Conservation (phyloP, 2,888 invertebrate species). For the Agrotis segetum region DNA sequence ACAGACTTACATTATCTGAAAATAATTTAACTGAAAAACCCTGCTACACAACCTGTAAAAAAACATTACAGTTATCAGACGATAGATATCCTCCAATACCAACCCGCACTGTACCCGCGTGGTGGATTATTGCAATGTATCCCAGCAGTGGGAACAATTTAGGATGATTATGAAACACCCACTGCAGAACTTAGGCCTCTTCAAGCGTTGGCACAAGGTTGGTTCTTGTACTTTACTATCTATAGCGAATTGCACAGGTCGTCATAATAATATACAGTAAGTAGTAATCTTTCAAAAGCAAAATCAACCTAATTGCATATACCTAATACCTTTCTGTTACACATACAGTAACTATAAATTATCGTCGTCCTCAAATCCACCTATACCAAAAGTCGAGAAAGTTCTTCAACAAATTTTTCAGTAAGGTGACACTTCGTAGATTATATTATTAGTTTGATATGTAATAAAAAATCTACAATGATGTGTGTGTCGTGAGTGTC, state of each 20-base stretch:
- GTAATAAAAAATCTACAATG: slow-evolving; percentile 61
- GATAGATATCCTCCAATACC: too few species aligned
- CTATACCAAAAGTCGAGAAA: not conserved
- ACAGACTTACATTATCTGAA: not conserved
- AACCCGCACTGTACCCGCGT: too few species aligned
- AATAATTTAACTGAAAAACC: not conserved
- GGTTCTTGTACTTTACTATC: not conserved
- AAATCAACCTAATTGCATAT: not conserved
- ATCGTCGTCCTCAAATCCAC: not conserved
- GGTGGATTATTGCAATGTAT: too few species aligned
- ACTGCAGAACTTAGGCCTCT: not conserved
- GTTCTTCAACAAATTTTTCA: slow-evolving; percentile 25
- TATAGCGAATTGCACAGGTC: not conserved
- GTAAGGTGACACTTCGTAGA: slow-evolving; percentile 6
- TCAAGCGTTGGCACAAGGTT: not conserved
- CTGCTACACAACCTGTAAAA: not conserved
- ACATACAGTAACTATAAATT: not conserved
- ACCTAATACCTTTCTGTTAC: not conserved
- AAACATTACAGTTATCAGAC: too few species aligned
- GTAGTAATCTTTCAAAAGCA: not conserved
- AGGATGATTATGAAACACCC: not conserved
- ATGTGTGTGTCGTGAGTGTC: slow-evolving; percentile 61
- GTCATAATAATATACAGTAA: not conserved
- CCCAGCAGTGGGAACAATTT: too few species aligned
- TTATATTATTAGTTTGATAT: slow-evolving; percentile 37